Base-by-base conservation (phyloP, 2,113 vertebrate genomes). In the Passer montanus region DNA sequence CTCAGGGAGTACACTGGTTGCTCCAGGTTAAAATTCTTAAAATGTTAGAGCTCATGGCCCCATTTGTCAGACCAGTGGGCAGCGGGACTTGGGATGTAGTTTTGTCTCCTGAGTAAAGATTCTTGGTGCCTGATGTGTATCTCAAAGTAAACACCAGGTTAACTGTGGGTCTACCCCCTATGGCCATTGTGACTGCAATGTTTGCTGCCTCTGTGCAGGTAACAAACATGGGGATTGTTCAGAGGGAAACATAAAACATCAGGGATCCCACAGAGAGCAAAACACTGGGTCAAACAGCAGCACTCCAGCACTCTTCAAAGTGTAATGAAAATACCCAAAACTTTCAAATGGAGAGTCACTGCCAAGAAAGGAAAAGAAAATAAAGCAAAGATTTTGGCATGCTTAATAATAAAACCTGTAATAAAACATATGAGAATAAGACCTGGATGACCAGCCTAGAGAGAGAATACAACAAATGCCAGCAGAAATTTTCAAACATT, bases 151-250 rank as follows among this genome's bases (percentile, higher is more conserved):
- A 74, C 15, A 43, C 5, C 50, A 62, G 30, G 4, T 72, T 82
- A 75, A n/a, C 21, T 81, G 21, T 76, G 41, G 7, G 17, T 84
- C 26, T 64, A 5, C 7, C 5, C 20, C 3, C 49, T n/a, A n/a
- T 20, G 37, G 56, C 35, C 66, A 15, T 11, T 2, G 8, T 6
- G 56, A 43, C 35, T 50, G 43, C 3, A 6, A 3, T 15, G 7
- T 20, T 73, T 81, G 16, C 62, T 80, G 52, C 43, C 46, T 24
- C 44, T 6, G 2, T 14, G 30, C 21, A 52, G 53, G 13, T 33
- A 55, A 55, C 7, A 24, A 68, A 23, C 27, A 33, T 0, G 0
- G 10, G 0, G 3, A 16, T 43, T 62, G 16, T 69, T 91, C 28
- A 37, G 53, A 72, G 23, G 9, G 20, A 7, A 72, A 28, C 0